Evolutionary conservation across 2,888 invertebrate genomes (phyloP).

Genomic region (Ichneumoninae sp.): DNA sequence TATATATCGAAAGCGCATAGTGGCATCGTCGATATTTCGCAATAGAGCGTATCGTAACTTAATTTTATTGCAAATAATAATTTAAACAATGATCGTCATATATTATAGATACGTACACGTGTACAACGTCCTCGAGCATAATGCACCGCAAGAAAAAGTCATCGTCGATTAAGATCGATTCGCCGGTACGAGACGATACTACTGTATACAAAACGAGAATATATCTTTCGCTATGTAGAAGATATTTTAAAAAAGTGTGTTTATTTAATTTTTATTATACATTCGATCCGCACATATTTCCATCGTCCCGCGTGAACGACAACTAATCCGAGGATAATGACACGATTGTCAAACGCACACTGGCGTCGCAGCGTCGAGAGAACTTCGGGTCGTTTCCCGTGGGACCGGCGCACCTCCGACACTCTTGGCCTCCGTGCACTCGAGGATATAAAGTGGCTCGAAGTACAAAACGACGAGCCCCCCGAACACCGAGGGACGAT

Average conservation of each 20-base stretch:
- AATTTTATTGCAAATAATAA: constrained; percentile 1
- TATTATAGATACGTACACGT: constrained; percentile 66
- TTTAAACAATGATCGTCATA: constrained; percentile 61
- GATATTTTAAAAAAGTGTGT: not conserved
- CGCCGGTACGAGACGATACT: constrained; percentile 64
- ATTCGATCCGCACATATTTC: constrained; percentile 5
- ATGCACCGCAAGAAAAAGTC: constrained; percentile 68
- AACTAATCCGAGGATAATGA: not conserved
- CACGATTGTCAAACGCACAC: constrained; percentile 15
- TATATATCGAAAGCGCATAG: not conserved
- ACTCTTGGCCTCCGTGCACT: constrained; percentile 30
- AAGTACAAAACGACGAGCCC: constrained; percentile 1
- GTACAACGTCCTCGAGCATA: constrained; percentile 68
- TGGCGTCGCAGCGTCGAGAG: constrained; percentile 45
- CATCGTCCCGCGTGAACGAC: constrained; percentile 10
- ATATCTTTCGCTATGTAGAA: constrained; percentile 30
- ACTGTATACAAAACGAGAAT: constrained; percentile 51
- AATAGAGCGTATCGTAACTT: constrained; percentile 56
- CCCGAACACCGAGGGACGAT: constrained; percentile 48
- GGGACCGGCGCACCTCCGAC: constrained; percentile 42
- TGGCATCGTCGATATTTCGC: constrained; percentile 20
- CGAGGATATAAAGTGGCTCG: constrained; percentile 30
- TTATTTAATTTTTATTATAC: not conserved
- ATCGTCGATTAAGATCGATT: constrained; percentile 68
- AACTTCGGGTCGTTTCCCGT: constrained; percentile 29